Conservation (phyloP, 2,113 vertebrate genomes). For the Micronycteris hirsuta region DNA sequence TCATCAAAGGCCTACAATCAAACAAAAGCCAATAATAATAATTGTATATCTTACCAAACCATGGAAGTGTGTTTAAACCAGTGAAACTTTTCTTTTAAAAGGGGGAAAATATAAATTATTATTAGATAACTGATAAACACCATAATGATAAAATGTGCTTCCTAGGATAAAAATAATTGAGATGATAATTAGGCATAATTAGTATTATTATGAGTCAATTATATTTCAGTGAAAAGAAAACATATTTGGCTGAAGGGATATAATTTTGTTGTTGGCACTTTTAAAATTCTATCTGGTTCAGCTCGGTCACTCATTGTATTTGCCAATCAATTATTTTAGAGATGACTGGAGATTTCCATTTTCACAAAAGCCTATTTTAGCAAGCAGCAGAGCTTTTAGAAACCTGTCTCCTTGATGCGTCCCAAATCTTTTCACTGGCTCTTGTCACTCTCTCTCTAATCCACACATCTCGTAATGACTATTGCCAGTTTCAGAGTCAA, state of each 20-base stretch:
- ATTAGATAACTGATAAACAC: conserved; percentile 65
- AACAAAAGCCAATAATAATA: conserved; percentile 46
- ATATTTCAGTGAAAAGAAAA: conserved; percentile 71
- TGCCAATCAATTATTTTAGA: conserved; percentile 71
- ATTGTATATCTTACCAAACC: conserved; percentile 19
- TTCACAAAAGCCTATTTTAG: conserved; percentile 65
- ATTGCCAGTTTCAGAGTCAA: background rate
- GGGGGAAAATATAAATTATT: conserved; percentile 60
- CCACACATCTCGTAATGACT: conserved; percentile 16
- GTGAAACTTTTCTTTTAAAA: conserved; percentile 51
- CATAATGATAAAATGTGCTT: conserved; percentile 52
- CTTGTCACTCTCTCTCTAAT: conserved; percentile 23
- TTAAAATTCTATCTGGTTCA: conserved; percentile 58
- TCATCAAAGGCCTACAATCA: background rate
- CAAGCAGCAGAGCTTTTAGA: conserved; percentile 51
- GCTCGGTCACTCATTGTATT: conserved; percentile 65
- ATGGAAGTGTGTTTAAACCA: conserved; percentile 21
- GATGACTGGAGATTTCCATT: conserved; percentile 66
- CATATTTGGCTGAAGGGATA: conserved; percentile 68
- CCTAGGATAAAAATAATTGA: conserved; percentile 66
- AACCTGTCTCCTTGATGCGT: conserved; percentile 10
- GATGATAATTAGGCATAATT: conserved; percentile 72
- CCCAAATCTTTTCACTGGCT: conserved; percentile 33
- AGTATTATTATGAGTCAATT: conserved; percentile 68
- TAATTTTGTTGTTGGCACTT: conserved; percentile 66